Conservation (phyloP, 2,113 vertebrate species). For the Mugil cephalus region DNA sequence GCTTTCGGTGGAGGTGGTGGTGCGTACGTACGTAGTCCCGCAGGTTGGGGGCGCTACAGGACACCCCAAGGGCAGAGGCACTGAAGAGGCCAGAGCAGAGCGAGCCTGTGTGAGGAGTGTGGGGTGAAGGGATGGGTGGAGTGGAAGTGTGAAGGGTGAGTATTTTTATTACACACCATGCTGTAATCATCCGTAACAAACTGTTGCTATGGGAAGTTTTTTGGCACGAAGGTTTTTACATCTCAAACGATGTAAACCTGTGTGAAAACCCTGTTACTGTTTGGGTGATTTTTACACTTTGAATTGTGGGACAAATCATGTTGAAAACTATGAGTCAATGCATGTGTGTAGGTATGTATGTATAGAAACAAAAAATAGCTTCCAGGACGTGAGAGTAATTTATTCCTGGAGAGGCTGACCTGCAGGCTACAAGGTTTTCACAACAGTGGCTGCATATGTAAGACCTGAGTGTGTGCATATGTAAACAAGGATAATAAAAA, state of each 20-base stretch:
- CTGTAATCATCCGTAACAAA: conserved; percentile 59
- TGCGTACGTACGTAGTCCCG: conserved; percentile 95
- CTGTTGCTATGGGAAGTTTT: conserved; percentile 4
- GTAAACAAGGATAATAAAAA: conserved; percentile 13
- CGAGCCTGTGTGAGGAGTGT: conserved; percentile 87
- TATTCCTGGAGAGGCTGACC: neutral
- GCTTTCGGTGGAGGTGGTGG: conserved; percentile 89
- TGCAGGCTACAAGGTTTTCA: conserved; percentile 35
- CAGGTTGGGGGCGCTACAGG: conserved; percentile 97
- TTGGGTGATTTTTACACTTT: neutral
- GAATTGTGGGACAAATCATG: neutral
- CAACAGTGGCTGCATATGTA: conserved; percentile 8
- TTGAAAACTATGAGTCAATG: too few species aligned
- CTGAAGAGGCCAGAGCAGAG: conserved; percentile 97
- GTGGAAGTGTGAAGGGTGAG: conserved; percentile 40
- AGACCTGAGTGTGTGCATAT: neutral
- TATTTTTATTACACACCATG: conserved; percentile 82
- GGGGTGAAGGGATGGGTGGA: conserved; percentile 5
- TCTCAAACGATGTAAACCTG: neutral
- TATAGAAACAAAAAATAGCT: too few species aligned
- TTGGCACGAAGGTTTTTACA: conserved; percentile 13
- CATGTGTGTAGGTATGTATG: too few species aligned
- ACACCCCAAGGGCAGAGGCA: conserved; percentile 95
- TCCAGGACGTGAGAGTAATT: neutral
- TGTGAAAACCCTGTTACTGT: conserved; percentile 18